Evolutionary conservation across 1,140 invertebrate species (phyloP), one percentile per base, ranked within the genome.

Genomic region (Drosophila miranda): DNA sequence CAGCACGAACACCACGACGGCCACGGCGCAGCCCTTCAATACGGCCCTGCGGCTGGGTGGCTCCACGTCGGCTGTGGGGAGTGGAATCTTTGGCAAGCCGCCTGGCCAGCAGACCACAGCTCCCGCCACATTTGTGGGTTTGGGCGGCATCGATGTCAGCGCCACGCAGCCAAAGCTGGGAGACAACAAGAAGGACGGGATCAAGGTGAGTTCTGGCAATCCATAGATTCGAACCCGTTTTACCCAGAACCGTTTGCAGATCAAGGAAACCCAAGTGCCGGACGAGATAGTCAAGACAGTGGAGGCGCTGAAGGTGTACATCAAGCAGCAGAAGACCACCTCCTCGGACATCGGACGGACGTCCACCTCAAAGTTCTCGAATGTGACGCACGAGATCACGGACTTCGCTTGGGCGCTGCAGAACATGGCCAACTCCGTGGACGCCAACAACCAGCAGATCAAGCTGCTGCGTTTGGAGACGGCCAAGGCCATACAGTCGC

Each of bases 251-350:
- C 7, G 1, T 13, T 1, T 48, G 2, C 61, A 87, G 64, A 92
- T 94, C 0, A 96, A 95, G 91, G 95, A 96, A 78, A 94, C 94
- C 59, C 86, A 92, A 52, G 92, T 97, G 57, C 96, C 96, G 8
- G 95, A 95, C 81, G 95, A 96, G 91, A 93, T 96, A 42, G 89
- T 90, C 3, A 91, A 92, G 19, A 92, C 92, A 0, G 92, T 94
- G 49, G 93, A 94, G 61, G 86, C 92, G 23, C 93, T 93, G 69
- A 97, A 97, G 79, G 94, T 94, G 56, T 95, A 95, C 92, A 95
- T 97, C 0, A 97, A 97, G 92, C 94, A 95, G 54, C 96, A 97
- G 88, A 98, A 97, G 91, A 92, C 92, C 0, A 92, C 96, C 7
- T 95, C 95, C 70, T 97, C 97, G 1, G 96, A 97, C 75, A 95